These are phyloP conservation scores for Oryzias celebensis DNA, from an alignment of 2,113 vertebrate species.

Conservation along the genomic window DNA sequence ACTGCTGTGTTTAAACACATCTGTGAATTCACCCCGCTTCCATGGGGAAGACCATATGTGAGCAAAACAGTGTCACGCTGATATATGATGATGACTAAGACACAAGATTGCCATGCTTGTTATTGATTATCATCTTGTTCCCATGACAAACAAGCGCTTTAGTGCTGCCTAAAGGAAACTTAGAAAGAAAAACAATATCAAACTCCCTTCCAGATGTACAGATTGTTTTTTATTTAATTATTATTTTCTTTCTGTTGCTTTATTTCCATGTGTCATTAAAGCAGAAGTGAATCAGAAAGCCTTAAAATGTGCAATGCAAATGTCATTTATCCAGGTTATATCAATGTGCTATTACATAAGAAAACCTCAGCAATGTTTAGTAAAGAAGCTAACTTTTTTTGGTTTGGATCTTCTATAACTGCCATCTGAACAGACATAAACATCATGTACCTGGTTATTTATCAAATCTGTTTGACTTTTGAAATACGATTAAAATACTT, in stretches of 20 bases:
- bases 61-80: neutral
- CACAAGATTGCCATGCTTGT: constrained; percentile 8
- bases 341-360: neutral
- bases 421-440: constrained; percentile 76
- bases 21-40: neutral
- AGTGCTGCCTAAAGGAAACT: too few species aligned
- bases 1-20: constrained; percentile 1
- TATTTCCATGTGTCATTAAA: too few species aligned
- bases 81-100: neutral
- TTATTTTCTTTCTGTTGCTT: too few species aligned
- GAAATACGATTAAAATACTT: constrained; percentile 76
- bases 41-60: constrained; percentile 1
- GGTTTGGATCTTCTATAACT: constrained; percentile 41
- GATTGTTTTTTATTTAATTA: too few species aligned
- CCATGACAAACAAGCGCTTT: neutral
- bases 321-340: neutral
- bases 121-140: neutral
- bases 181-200: too few species aligned
- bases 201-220: too few species aligned
- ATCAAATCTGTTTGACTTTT: constrained; percentile 78
- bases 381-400: constrained; percentile 14
- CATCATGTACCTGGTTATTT: constrained; percentile 74
- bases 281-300: too few species aligned
- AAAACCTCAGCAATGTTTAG: constrained; percentile 34
- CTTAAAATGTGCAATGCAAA: constrained; percentile 1